A percentile compares a stretch with the other conserved stretches of the same genome.
Evolutionary conservation across 2,113 vertebrate species (phyloP).

Genomic region (Saccopteryx bilineata): DNA sequence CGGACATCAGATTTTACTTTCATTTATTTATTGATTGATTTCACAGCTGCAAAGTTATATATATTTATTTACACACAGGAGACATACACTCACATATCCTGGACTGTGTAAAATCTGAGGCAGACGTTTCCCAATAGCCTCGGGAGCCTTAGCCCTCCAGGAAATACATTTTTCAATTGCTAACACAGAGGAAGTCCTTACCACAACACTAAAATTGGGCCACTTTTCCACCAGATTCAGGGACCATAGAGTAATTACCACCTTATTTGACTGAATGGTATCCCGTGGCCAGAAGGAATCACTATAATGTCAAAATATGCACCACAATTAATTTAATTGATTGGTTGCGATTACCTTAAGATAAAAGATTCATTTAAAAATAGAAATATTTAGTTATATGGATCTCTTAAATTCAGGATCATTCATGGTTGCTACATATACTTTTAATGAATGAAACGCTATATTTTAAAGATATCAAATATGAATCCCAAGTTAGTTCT

Average conservation of each 20-base stretch:
- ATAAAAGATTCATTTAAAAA: background rate
- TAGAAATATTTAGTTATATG: slow-evolving; percentile 3
- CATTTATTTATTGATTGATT: background rate
- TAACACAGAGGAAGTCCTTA: background rate
- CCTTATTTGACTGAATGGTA: background rate
- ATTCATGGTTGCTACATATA: background rate
- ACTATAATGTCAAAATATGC: background rate
- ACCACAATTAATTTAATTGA: slow-evolving; percentile 5
- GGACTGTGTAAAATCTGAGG: background rate
- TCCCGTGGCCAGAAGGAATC: background rate
- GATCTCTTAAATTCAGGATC: background rate
- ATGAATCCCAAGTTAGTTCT: background rate
- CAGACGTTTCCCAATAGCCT: background rate
- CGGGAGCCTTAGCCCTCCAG: background rate
- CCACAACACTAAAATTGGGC: background rate
- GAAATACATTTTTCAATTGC: background rate
- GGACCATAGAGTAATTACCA: background rate
- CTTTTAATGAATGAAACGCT: slow-evolving; percentile 4
- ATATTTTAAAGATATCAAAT: background rate
- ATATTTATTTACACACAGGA: background rate
- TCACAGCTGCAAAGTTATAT: background rate
- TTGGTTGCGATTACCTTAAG: background rate
- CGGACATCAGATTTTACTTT: background rate
- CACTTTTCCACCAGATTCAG: background rate
- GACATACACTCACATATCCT: background rate